Conservation (phyloP, 1,140 invertebrate species). For the Andricus grossulariae region DNA sequence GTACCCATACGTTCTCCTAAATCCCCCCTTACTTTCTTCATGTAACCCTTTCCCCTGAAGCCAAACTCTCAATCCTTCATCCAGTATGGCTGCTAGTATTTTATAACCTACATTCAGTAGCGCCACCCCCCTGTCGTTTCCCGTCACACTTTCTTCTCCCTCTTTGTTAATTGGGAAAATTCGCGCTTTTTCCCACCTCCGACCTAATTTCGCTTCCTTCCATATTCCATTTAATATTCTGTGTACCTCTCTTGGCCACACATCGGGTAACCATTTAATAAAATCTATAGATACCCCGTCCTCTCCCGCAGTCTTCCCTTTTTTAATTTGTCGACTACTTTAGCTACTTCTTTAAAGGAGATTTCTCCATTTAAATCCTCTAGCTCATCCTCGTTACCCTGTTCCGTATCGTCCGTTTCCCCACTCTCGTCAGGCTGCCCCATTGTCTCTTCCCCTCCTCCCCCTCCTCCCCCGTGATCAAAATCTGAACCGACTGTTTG, state of each 20-base stretch:
- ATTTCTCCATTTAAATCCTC: slow-evolving; percentile 35
- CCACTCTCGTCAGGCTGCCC: neutral
- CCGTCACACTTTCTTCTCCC: slow-evolving; percentile 24
- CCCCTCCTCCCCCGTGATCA: neutral
- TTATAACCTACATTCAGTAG: slow-evolving; percentile 40
- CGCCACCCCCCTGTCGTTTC: slow-evolving; percentile 44
- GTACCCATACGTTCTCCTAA: slow-evolving; percentile 44
- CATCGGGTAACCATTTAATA: slow-evolving; percentile 48
- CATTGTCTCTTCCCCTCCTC: neutral
- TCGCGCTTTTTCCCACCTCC: neutral
- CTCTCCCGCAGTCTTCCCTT: slow-evolving; percentile 58
- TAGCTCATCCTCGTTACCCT: neutral
- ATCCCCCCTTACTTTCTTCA: slow-evolving; percentile 42
- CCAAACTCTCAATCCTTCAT: slow-evolving; percentile 1
- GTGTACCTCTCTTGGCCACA: slow-evolving; percentile 32
- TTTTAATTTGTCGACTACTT: slow-evolving; percentile 54
- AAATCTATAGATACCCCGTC: slow-evolving; percentile 59
- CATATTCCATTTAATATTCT: slow-evolving; percentile 39
- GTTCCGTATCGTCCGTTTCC: neutral
- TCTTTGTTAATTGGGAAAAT: slow-evolving; percentile 42
- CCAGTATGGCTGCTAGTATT: too few relatives aligned
- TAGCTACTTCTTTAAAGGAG: slow-evolving; percentile 45
- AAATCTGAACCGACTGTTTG: neutral
- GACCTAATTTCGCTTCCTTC: slow-evolving; percentile 17
- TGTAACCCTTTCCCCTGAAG: slow-evolving; percentile 34